phyloP scores from a whole-genome alignment of 2,797 vertebrate genomes.

The Stomatorhinus walkeri region DNA sequence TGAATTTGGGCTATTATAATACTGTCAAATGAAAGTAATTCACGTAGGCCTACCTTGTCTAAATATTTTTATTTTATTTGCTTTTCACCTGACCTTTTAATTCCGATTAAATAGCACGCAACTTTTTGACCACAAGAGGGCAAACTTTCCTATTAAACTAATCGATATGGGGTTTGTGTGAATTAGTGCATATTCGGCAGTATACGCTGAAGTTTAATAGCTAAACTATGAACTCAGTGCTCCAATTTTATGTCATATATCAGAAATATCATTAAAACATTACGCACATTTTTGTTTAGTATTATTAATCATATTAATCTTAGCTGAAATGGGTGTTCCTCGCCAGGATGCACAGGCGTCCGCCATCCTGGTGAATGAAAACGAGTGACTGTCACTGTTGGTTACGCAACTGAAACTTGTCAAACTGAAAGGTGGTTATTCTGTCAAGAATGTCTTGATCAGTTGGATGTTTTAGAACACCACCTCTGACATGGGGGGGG shows the following conservation, averaged over 20 bases:
- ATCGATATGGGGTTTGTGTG: conserved; percentile 2
- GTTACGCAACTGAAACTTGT: neutral
- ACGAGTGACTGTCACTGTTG: neutral
- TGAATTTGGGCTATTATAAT: neutral
- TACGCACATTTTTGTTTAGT: neutral
- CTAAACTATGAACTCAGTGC: neutral
- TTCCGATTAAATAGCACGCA: neutral
- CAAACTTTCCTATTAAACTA: conserved; percentile 30
- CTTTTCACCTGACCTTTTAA: neutral
- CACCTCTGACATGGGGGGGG: neutral
- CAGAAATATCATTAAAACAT: neutral
- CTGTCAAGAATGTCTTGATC: neutral
- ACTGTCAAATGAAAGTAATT: neutral
- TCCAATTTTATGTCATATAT: neutral
- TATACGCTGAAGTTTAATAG: neutral
- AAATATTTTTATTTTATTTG: neutral
- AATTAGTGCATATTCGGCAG: neutral
- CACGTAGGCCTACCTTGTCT: neutral
- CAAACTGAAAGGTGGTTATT: neutral
- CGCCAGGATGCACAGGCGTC: neutral
- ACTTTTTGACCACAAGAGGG: conserved; percentile 35
- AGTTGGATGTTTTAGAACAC: neutral
- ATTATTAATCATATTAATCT: neutral
- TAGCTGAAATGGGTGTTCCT: neutral
- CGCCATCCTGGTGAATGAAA: neutral